Conservation (phyloP, 2,797 vertebrate species). For the Anguilla obscura region DNA sequence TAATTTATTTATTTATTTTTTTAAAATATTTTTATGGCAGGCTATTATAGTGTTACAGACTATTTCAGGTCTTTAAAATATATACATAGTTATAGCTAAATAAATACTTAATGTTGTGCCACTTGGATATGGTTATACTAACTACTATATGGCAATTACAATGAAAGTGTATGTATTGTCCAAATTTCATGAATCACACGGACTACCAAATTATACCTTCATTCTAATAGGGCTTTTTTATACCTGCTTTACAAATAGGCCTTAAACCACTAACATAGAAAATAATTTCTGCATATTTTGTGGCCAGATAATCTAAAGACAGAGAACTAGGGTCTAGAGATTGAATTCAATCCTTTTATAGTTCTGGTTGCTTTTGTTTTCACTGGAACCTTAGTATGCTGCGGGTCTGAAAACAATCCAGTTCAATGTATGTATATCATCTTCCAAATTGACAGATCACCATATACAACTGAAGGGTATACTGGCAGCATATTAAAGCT, state of each 20-base stretch:
- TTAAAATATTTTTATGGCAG: background rate
- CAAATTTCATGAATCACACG: background rate
- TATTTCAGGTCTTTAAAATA: background rate
- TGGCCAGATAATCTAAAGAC: background rate
- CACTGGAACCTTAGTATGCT: background rate
- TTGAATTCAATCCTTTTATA: background rate
- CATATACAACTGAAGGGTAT: background rate
- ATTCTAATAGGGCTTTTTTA: background rate
- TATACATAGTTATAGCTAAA: background rate
- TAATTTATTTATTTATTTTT: background rate
- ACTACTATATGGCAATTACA: background rate
- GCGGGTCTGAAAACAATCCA: background rate
- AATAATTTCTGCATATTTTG: background rate
- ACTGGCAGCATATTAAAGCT: conserved; percentile 9
- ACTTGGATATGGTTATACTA: background rate
- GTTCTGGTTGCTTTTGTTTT: background rate
- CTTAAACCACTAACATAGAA: background rate
- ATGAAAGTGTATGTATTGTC: background rate
- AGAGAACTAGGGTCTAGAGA: background rate
- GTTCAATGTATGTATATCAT: background rate
- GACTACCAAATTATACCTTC: background rate
- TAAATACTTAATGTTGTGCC: background rate
- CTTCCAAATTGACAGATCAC: conserved; percentile 7
- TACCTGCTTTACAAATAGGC: background rate
- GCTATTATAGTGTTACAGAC: background rate